Base-by-base conservation (phyloP, 2,888 invertebrate species). In the Sussaba pulchella region DNA sequence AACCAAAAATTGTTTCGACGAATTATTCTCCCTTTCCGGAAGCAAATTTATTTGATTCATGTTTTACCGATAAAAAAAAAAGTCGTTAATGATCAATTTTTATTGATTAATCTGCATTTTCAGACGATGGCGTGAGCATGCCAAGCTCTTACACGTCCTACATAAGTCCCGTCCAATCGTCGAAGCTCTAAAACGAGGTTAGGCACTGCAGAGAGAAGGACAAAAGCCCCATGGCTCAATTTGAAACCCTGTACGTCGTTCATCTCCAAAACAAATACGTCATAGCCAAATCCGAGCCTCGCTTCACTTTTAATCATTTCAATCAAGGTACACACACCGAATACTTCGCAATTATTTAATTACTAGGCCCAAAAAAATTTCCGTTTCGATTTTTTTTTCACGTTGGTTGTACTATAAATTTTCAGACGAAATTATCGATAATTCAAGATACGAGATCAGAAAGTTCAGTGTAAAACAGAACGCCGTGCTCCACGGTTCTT, bases 251-350 rank as follows among this genome's bases (percentile, higher is more conserved):
- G 1, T 99, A 99, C 94, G 99, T 99, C 43, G 98, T 99, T 43
- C 96, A 98, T 90, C 94, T 98, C 89, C 96, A 96, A 88, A 98
- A 98, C 92, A 96, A 95, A 89, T 96, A 96, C 90, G 94, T 95
- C 82, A 95, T 98, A 85, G 96, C 95, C 36, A 94, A 94, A 31
- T 94, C 97, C 10, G 93, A 97, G 93, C 92, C 94, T 26, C 93
- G 98, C 9, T 99, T 99, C 91, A 96, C 95, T 73, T 99, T 99
- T 92, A 93, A 94, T 57, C 99, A 99, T 94, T 99, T 99, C 2
- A 98, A 98, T 88, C 94, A 92, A 92, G 95, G 94, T 94, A 75
- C n/a, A n/a, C n/a, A n/a, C n/a, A n/a, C n/a, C n/a, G n/a, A n/a
- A n/a, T n/a, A n/a, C n/a, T n/a, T n/a, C n/a, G n/a, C n/a, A n/a